phyloP scores from a whole-genome alignment of 2,797 vertebrate species.

The Enteromius paludinosus region DNA sequence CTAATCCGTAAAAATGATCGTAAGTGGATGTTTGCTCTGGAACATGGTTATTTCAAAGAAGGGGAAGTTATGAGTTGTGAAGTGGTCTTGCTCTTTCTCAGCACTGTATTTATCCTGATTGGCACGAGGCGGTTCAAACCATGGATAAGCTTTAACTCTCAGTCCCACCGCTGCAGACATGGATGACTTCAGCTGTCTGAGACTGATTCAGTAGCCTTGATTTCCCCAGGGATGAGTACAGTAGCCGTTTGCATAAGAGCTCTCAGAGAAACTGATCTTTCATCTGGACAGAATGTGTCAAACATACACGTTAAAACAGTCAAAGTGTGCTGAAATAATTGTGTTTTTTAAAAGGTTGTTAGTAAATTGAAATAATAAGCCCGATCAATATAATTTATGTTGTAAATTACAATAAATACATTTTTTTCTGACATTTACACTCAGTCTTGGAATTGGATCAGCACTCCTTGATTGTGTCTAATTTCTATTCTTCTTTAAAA shows the following conservation, averaged over 20 bases:
- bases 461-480: background rate
- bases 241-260: slow-evolving; percentile 39
- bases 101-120: slow-evolving; percentile 54
- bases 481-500: background rate
- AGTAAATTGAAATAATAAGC: background rate
- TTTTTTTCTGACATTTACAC: background rate
- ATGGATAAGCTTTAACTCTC: slow-evolving; percentile 54
- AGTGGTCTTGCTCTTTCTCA: background rate
- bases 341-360: background rate
- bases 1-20: background rate
- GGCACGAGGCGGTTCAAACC: slow-evolving; percentile 46
- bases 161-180: slow-evolving; percentile 52
- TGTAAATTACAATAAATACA: background rate
- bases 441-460: background rate
- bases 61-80: slow-evolving; percentile 7
- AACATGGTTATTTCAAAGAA: background rate
- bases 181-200: slow-evolving; percentile 58
- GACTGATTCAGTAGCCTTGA: slow-evolving; percentile 61
- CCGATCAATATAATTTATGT: background rate
- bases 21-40: background rate
- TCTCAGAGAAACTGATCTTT: slow-evolving; percentile 28
- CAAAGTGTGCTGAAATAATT: background rate
- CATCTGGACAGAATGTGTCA: slow-evolving; percentile 39
- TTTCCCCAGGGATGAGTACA: slow-evolving; percentile 55
- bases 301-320: background rate